Evolutionary conservation across 2,797 vertebrate genomes (phyloP).

Genomic region (Sebastes steindachneri): DNA sequence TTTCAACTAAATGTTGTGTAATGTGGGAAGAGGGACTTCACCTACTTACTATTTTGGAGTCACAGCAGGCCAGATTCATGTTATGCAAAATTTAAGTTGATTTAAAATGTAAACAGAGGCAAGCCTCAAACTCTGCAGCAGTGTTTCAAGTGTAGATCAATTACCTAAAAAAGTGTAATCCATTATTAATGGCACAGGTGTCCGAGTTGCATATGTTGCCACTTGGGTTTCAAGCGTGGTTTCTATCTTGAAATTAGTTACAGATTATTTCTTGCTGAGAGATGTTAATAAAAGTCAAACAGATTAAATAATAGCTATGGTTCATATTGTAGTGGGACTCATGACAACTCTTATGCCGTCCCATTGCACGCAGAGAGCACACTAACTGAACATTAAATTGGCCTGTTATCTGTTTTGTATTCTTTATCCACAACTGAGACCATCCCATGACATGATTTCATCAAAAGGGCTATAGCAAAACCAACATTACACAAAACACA

Average conservation of each 20-base stretch:
- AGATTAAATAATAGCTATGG: not conserved
- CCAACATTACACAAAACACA: not conserved
- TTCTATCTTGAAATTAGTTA: not conserved
- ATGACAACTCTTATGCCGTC: not conserved
- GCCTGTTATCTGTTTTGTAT: not conserved
- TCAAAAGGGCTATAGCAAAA: not conserved
- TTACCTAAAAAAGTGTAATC: not conserved
- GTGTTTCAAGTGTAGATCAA: not conserved
- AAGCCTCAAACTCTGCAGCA: not conserved
- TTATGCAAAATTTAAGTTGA: not conserved
- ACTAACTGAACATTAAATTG: not conserved
- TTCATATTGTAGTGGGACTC: not conserved
- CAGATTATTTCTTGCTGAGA: not conserved
- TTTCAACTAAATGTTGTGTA: not conserved
- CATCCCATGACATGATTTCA: not conserved
- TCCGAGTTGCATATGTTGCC: not conserved
- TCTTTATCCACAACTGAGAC: not conserved
- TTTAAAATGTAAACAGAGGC: slow-evolving; percentile 11
- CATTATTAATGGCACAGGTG: not conserved
- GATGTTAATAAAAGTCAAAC: not conserved
- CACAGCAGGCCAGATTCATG: not conserved
- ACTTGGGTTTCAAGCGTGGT: not conserved
- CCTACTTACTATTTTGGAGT: slow-evolving; percentile 18
- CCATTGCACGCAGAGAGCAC: not conserved
- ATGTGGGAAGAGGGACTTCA: not conserved